These are phyloP conservation scores for Tychaedon coryphoeus DNA, from an alignment of 2,113 vertebrate species.

Conservation along the genomic window DNA sequence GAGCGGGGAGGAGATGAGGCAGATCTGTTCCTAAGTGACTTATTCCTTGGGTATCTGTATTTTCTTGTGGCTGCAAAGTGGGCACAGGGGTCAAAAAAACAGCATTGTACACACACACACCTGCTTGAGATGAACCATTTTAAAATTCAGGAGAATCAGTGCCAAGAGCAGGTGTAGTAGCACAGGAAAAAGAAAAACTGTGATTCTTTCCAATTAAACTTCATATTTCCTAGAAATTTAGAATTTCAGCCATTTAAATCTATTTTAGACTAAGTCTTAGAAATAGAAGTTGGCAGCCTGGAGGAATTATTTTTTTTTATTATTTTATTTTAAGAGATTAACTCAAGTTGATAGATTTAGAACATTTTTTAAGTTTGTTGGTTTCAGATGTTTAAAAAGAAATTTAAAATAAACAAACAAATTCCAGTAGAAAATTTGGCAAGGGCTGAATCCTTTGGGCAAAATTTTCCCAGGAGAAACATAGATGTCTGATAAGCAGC, in stretches of 20 bases:
- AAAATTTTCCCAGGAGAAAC: slow-evolving; percentile 46
- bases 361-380: slow-evolving; percentile 15
- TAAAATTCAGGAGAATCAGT: not conserved
- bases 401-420: slow-evolving; percentile 63
- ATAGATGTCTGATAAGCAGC: slow-evolving; percentile 12
- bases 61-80: not conserved
- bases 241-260: not conserved
- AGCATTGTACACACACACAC: not conserved
- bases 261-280: not conserved
- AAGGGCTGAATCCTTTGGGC: slow-evolving; percentile 45
- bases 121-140: not conserved
- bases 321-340: slow-evolving; percentile 32
- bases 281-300: not conserved
- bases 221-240: not conserved
- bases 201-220: not conserved
- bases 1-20: not conserved
- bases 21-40: not conserved
- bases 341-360: slow-evolving; percentile 46
- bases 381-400: slow-evolving; percentile 53
- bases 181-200: not conserved
- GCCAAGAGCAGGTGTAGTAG: not conserved
- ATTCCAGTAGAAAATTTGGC: slow-evolving; percentile 34
- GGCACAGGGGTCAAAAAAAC: not conserved
- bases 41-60: not conserved
- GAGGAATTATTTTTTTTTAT: not conserved